Evolutionary conservation across 2,888 invertebrate species (phyloP).

Genomic region (Ophraella communa): DNA sequence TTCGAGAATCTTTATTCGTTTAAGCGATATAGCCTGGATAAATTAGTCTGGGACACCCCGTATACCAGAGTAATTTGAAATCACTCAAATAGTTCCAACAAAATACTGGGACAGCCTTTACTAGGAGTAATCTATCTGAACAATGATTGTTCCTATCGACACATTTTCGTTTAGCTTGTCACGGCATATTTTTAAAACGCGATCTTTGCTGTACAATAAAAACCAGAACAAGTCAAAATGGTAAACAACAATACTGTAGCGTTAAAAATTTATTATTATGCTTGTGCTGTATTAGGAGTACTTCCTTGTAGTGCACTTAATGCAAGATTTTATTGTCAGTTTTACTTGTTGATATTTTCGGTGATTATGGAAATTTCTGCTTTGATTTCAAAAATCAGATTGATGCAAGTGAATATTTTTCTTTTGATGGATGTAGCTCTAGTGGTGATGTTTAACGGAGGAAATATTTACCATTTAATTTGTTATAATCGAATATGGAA

Average conservation of each 20-base stretch:
- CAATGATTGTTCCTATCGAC: too few species aligned
- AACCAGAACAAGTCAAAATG: background rate
- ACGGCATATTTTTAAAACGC: too few species aligned
- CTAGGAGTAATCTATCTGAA: too few species aligned
- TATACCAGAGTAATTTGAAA: too few species aligned
- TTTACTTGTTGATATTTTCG: background rate
- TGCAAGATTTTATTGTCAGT: background rate
- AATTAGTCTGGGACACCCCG: too few species aligned
- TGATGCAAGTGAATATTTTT: background rate
- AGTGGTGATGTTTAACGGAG: background rate
- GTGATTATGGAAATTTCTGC: background rate
- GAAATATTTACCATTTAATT: background rate
- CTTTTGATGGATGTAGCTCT: background rate
- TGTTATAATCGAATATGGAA: background rate
- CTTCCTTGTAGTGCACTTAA: background rate
- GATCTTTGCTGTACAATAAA: too few species aligned
- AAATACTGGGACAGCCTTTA: too few species aligned
- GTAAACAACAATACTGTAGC: background rate
- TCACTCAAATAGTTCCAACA: too few species aligned
- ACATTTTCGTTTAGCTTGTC: too few species aligned
- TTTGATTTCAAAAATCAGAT: background rate
- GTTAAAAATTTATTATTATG: background rate
- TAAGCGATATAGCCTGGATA: too few species aligned
- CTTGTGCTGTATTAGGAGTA: background rate
- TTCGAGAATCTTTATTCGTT: too few species aligned